Evolutionary conservation across 2,888 invertebrate species (phyloP).

Genomic region (Drosophila cyrtoloma): DNA sequence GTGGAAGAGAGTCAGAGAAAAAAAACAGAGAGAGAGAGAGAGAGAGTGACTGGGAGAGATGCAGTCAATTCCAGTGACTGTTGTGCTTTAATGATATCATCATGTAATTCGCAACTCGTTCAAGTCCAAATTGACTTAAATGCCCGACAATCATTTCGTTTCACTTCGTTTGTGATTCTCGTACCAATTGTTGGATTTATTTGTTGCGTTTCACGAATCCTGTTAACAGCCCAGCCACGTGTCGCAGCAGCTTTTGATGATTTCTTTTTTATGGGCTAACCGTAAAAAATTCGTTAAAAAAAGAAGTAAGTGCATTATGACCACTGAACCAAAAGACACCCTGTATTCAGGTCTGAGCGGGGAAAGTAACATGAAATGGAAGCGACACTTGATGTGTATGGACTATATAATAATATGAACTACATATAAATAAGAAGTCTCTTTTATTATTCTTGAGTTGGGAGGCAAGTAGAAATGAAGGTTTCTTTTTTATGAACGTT

Average conservation of each 20-base stretch:
- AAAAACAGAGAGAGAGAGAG: too few relatives aligned
- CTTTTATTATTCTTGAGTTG: not conserved
- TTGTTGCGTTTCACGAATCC: conserved; percentile 3
- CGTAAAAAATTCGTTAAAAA: conserved; percentile 1
- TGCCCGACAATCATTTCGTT: conserved; percentile 10
- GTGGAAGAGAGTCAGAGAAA: not conserved
- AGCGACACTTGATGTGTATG: not conserved
- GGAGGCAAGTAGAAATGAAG: not conserved
- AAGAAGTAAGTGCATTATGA: not conserved
- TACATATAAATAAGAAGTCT: not conserved
- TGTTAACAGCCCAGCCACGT: conserved; percentile 48
- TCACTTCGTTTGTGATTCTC: conserved; percentile 18
- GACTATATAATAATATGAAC: not conserved
- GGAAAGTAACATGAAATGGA: not conserved
- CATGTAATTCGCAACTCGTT: conserved; percentile 60
- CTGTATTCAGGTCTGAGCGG: not conserved
- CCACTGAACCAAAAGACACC: not conserved
- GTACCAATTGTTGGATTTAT: conserved; percentile 23
- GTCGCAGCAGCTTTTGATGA: conserved; percentile 41
- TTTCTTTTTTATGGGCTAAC: conserved; percentile 38
- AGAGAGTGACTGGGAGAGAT: not conserved
- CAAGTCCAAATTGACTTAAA: conserved; percentile 40
- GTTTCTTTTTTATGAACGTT: not conserved
- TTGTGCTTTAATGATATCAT: conserved; percentile 27
- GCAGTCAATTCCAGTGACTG: conserved; percentile 16